A percentile compares a stretch with the other conserved stretches of the same genome.
Evolutionary conservation across 2,113 vertebrate species (phyloP).

Genomic region (Chaetodon auriga): DNA sequence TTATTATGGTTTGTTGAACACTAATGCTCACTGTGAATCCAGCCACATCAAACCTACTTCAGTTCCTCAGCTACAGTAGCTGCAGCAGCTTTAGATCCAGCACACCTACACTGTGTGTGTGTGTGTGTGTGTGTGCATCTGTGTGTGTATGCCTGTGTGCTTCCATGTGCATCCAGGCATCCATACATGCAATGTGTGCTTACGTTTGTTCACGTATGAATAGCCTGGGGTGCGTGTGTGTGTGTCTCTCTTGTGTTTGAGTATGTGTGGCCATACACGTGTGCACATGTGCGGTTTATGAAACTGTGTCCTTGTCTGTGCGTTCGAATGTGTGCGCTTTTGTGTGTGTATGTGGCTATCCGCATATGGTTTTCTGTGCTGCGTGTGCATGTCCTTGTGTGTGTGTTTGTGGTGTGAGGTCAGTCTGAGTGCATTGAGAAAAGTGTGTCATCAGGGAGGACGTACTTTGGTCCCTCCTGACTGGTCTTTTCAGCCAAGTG

Average conservation of each 20-base stretch:
- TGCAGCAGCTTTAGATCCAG: slow-evolving; percentile 4
- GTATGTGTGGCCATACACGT: not conserved
- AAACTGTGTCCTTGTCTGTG: not conserved
- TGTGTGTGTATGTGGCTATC: not conserved
- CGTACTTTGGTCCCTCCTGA: slow-evolving; percentile 53
- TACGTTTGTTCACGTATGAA: not conserved
- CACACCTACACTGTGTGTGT: not conserved
- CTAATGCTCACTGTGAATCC: slow-evolving; percentile 37
- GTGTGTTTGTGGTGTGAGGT: slow-evolving; percentile 52
- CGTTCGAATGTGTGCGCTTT: not conserved
- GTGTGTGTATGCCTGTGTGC: not conserved
- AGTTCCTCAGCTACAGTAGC: slow-evolving; percentile 8
- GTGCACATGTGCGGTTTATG: not conserved
- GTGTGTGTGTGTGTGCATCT: not conserved
- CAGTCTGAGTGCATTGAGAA: slow-evolving; percentile 66
- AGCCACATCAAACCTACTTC: slow-evolving; percentile 28
- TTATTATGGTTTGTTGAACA: slow-evolving; percentile 58
- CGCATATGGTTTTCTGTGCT: not conserved
- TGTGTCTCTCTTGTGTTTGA: not conserved
- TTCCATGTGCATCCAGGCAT: not conserved
- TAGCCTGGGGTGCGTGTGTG: not conserved
- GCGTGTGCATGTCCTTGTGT: not conserved
- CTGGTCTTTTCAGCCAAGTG: slow-evolving; percentile 55
- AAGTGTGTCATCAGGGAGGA: slow-evolving; percentile 64
- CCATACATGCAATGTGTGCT: not conserved